Conservation (phyloP, 2,113 vertebrate genomes). For the Ploceus nigricollis region DNA sequence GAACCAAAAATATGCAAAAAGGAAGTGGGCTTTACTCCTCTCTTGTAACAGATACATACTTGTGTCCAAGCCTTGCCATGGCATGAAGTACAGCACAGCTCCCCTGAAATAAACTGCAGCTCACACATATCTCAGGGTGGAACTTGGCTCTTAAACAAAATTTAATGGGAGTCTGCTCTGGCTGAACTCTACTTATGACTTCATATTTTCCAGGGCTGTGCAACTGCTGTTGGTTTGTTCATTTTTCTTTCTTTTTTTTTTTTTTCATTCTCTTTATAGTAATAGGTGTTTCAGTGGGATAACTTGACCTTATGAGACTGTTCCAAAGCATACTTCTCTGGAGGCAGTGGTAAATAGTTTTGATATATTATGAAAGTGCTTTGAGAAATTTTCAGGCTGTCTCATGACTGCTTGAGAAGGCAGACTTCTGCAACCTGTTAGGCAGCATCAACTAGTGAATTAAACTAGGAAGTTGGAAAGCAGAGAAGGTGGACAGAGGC, state of each 20-base stretch:
- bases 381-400: not conserved
- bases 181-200: slow-evolving; percentile 53
- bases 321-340: slow-evolving; percentile 21
- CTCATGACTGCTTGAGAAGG: not conserved
- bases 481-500: not conserved
- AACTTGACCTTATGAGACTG: slow-evolving; percentile 5
- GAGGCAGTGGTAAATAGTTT: slow-evolving; percentile 9
- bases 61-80: not conserved
- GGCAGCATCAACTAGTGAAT: not conserved
- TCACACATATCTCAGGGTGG: not conserved
- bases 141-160: slow-evolving; percentile 53
- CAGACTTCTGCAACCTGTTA: not conserved
- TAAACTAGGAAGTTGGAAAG: not conserved
- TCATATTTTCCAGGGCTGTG: slow-evolving; percentile 54
- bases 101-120: not conserved
- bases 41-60: not conserved
- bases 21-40: not conserved
- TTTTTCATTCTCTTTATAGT: not conserved
- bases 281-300: slow-evolving; percentile 36
- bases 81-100: not conserved
- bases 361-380: not conserved
- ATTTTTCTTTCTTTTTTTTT: not conserved
- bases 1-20: not conserved
- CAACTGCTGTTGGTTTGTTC: not conserved
- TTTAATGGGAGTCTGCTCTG: slow-evolving; percentile 32